Base-by-base conservation (phyloP, 2,113 vertebrate genomes). In the Gymnocephalus cernua region DNA sequence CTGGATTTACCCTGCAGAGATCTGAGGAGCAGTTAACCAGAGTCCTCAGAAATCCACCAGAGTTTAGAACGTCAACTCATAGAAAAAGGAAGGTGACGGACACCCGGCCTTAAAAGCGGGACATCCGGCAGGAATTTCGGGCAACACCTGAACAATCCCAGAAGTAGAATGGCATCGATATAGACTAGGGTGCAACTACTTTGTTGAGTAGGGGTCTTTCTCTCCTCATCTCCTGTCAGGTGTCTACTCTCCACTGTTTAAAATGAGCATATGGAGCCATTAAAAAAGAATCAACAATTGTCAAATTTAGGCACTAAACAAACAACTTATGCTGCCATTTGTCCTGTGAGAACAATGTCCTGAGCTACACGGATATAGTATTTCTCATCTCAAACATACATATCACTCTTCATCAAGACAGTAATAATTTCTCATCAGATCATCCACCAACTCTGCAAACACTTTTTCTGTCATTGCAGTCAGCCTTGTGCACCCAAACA, bases 401-500 rank as follows among this genome's bases (percentile, higher is more conserved):
- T 41, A 32, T 29, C 38, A 35, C 35, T 13, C 5, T 29, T 15
- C 1, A 4, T 47, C 45, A 45, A 50, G 45, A 41, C 29, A 56
- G 51, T 41, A 29, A 53, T 35, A 41, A 56, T 61, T 48, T 8
- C 41, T 23, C 29, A 66, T 80, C 62, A 65, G 38, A 71, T 74
- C 62, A 69, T 65, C 61, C 74, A 65, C 16, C 77, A 48, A 74
- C 73, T 74, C 63, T 63, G 44, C 66, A 88, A 73, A 89, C 68
- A 75, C 59, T n/a, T 29, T 58, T 41, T 54, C 68, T 41, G 50
- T 69, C 66, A 59, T 23, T 62, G 38, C 65, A 66, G 7, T 78
- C 70, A 83, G 77, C 61, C 44, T 59, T 14, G 35, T 81, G 59
- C 57, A 82, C 77, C 77, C 71, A 78, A 23, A 85, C 75, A 80